Base-by-base conservation (phyloP, 2,113 vertebrate species). In the Bujurquina vittata region DNA sequence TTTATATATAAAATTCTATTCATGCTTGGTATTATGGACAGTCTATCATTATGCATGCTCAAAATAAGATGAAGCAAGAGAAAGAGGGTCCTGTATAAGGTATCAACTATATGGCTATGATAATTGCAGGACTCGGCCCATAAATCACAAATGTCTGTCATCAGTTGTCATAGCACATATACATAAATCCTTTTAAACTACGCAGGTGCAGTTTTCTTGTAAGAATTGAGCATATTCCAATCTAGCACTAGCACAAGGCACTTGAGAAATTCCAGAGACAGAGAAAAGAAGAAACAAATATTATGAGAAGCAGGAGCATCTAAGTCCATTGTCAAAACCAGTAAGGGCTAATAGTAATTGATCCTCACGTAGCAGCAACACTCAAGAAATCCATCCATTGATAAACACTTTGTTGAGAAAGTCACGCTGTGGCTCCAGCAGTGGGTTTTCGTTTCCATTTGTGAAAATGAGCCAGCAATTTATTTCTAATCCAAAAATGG, bases 361-460 rank as follows among this genome's bases (percentile, higher is more conserved):
- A 94, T 94, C 93, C 89, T 87, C 76, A 77, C 75, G 89, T 87
- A 89, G 91, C 86, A 89, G 77, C 86, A 85, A 86, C 88, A 81
- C 90, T 92, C 90, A 85, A 88, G 86, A 92, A 94, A 94, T 93
- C 94, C 88, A 94, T 94, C 92, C 92, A 94, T 93, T 95, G 94
- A 94, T 94, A 92, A 94, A 93, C 89, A 83, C 87, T 89, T 93
- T 93, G 83, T 87, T 82, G 84, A 89, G 86, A 93, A 93, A 92
- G 92, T 91, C 91, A 94, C 79, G 86, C 81, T 77, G 81, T 29
- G 59, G 80, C 91, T 84, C 80, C 62, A 79, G 87, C 87, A 52
- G 82, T 72, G 86, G 79, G 79, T 91, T 92, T 93, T 93, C 84
- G 49, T 94, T 93, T 94, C 91, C 90, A 94, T 94, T 94, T 93